A percentile compares a stretch with the other conserved stretches of the same genome.
Evolutionary conservation across 2,888 invertebrate species (phyloP).

Genomic region (Bunonema sp.): DNA sequence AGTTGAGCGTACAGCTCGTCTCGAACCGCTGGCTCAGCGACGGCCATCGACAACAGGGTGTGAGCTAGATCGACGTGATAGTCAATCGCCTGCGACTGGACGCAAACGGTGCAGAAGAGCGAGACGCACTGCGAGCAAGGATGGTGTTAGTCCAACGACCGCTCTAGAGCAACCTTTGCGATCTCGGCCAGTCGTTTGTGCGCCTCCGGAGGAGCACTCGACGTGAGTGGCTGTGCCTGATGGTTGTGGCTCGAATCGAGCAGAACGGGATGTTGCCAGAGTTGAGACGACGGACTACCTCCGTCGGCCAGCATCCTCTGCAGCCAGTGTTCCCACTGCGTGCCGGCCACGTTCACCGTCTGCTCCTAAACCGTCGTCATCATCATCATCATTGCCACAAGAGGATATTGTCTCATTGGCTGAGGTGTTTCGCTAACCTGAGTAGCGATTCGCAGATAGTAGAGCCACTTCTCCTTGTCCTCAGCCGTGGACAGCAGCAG

Average conservation of each 20-base stretch:
- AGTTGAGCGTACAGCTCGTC: conserved; percentile 80
- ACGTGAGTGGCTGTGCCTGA: not conserved
- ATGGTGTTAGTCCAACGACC: not conserved
- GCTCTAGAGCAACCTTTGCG: not conserved
- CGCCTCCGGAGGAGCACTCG: not conserved
- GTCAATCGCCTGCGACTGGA: conserved; percentile 60
- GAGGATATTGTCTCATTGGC: conserved; percentile 51
- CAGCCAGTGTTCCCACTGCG: conserved; percentile 83
- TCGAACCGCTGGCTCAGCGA: conserved; percentile 68
- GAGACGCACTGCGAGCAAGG: not conserved
- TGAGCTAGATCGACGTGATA: conserved; percentile 91
- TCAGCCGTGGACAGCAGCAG: conserved; percentile 76
- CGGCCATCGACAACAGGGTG: conserved; percentile 79
- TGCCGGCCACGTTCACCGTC: too few relatives aligned
- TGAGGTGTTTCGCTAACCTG: conserved; percentile 55
- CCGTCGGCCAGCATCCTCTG: conserved; percentile 91
- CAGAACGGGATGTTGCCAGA: not conserved
- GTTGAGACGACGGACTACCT: conserved; percentile 44
- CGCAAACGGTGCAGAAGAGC: not conserved
- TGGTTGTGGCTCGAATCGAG: conserved; percentile 3
- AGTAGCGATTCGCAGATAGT: conserved; percentile 69
- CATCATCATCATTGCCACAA: too few relatives aligned
- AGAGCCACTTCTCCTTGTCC: conserved; percentile 65
- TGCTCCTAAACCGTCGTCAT: too few relatives aligned
- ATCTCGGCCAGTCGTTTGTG: not conserved